Evolutionary conservation across 2,113 vertebrate species (phyloP), one percentile per base, ranked within the genome.

Genomic region (Siniperca knerii): DNA sequence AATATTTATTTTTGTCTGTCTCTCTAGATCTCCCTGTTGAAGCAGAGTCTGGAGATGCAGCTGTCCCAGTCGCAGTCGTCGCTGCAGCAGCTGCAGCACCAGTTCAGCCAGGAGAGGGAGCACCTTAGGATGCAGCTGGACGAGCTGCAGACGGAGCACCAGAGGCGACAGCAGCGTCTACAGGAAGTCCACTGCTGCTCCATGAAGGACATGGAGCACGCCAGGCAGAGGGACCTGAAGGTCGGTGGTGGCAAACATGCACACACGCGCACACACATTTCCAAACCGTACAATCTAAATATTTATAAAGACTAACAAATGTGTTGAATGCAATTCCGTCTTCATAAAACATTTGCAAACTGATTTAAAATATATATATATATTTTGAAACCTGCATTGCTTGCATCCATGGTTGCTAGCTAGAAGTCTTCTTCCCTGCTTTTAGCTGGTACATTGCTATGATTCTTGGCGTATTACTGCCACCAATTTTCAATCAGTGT

Each of bases 21-120:
- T 12, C 23, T 66, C 37, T 83, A 99, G 98, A 99, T 99, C 92
- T 99, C 98, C 52, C 90, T 99, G 92, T 88, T 99, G 93, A 99
- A 99, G 92, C 98, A 99, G 94, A 99, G 97, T 62, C 95, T 99
- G 95, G 98, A 99, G 95, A 97, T 99, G 96, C 98, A 99, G 95
- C 97, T 99, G 83, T 98, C 97, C 25, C 98, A 99, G 95, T 99
- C 98, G 2, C 98, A 99, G 95, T 97, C 96, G 48, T 98, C 98
- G 75, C 92, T 99, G 95, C 98, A 99, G 90, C 98, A 99, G 87
- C 97, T 99, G 57, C 98, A 99, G 92, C 96, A 97, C 52, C 98
- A 99, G 93, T 99, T 99, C 93, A 97, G 96, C 89, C 98, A 99
- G 93, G 98, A 99, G 87, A 93, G 97, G 42, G 97, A 99, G 81